Evolutionary conservation across 2,888 invertebrate genomes (phyloP), one percentile per base, ranked within the genome.

Genomic region (Ischnura elegans): DNA sequence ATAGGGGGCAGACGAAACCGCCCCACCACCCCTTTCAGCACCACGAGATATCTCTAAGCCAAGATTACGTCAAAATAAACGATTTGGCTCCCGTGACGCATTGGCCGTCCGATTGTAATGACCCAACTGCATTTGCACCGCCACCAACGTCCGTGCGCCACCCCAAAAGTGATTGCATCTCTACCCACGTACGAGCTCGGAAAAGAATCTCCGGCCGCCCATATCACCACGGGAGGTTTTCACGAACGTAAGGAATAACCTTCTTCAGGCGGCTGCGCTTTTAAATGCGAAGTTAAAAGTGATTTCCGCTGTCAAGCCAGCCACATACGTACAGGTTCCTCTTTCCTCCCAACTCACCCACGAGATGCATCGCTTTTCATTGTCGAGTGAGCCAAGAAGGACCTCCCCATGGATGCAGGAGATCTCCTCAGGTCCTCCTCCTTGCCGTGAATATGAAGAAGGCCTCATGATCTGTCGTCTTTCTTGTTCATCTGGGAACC

Each of bases 21-120:
- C n/a, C 36, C 42, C 55, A 45, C 90, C 61, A n/a, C 42, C 61
- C 90, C 90, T 90, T 90, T 90, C 90, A 55, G 90, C 90, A 45
- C 55, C 61, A 90, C 25, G 90, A 55, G 90, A 90, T 90, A 43
- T 90, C 90, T 61, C 55, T 66, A 66, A 90, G 90, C 90, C 90
- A 61, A 90, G 90, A 90, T 90, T 90, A 90, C 90, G 90, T 90
- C 90, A 90, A 90, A 90, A 90, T 90, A 90, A 90, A 90, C 90
- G 90, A 61, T 90, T 90, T 66, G 66, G 90, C 90, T 66, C 55
- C 90, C 61, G 90, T 90, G 90, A 90, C 90, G 45, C 90, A 90
- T 90, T 43, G 90, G 90, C 61, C 90, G 90, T 90, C 90, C 61
- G 90, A 90, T 43, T 66, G 61, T 90, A 90, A 90, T 90, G 90